phyloP scores from a whole-genome alignment of 2,797 vertebrate species.

The Molothrus ater region DNA sequence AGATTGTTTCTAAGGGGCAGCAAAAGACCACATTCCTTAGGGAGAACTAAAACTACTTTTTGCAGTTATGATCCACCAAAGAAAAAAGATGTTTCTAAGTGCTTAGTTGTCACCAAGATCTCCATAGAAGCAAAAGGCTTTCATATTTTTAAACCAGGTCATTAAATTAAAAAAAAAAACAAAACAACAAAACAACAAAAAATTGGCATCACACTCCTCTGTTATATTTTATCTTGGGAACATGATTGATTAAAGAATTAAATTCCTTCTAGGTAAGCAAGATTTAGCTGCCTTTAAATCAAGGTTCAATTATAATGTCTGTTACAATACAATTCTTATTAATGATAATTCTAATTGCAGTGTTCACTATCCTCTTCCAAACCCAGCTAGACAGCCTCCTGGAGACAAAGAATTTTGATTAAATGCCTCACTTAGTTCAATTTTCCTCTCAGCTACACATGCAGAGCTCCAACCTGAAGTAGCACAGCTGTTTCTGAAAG shows the following conservation, averaged over 20 bases:
- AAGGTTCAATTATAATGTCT: conserved; percentile 13
- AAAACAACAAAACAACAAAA: neutral
- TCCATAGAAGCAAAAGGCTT: neutral
- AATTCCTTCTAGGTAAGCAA: neutral
- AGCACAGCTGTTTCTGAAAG: neutral
- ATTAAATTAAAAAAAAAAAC: neutral
- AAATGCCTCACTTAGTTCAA: neutral
- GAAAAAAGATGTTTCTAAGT: neutral
- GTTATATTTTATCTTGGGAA: neutral
- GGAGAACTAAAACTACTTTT: neutral
- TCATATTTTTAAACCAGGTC: neutral
- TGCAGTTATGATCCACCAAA: neutral
- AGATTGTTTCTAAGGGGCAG: neutral
- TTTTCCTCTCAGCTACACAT: neutral
- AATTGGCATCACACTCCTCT: neutral
- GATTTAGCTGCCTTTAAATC: neutral
- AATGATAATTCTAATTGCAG: conserved; percentile 7
- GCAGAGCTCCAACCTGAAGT: neutral
- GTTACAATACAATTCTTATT: conserved; percentile 14
- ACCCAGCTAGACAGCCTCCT: neutral
- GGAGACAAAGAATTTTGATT: conserved; percentile 15
- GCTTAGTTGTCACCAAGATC: neutral
- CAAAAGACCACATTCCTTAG: neutral
- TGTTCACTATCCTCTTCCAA: neutral
- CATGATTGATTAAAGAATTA: neutral